Evolutionary conservation across 1,140 invertebrate species (phyloP), one percentile per base, ranked within the genome.

Genomic region (Araneus ventricosus): DNA sequence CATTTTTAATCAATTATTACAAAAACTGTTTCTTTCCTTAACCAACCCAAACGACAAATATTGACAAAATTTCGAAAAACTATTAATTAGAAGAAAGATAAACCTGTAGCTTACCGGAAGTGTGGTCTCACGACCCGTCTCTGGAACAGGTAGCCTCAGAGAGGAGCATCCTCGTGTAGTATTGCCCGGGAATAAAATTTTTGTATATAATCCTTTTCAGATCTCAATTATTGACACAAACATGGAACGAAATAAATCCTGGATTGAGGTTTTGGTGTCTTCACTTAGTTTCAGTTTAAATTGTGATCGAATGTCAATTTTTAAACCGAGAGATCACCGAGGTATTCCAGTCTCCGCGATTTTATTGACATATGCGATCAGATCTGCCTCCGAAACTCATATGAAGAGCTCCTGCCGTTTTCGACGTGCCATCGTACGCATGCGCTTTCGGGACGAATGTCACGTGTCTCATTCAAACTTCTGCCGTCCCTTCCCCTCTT

Each of bases 381-480:
- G 45, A 84, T 52, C 88, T 45, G 45, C n/a, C 41, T 45, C 57
- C 45, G 17, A 30, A 79, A 80, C 88, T 90, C 79, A 84, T 63
- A 90, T 61, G 79, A 90, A 84, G 63, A 88, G 80, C 39, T 88
- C 61, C 61, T 88, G 57, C 37, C 24, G 59, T 88, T 88, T 63
- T 88, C 87, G 57, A 70, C 34, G 24, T 34, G 63, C 27, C 89
- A 61, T 86, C 61, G 57, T 52, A 63, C 90, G 90, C 90, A 92
- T 92, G 90, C 90, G 90, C 90, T 10, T 24, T 82, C 27, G 20
- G 22, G 22, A 2, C n/a, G 17, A 37, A 1, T 34, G 82, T 92
- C 90, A 92, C 90, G 80, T 92, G 90, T 70, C 61, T 90, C 80
- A 86, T 92, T 86, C 80, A 92, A 92, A 63, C 61, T 92, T 75